These are phyloP conservation scores for Protophormia terraenovae DNA, from an alignment of 2,888 invertebrate genomes.

Conservation along the genomic window DNA sequence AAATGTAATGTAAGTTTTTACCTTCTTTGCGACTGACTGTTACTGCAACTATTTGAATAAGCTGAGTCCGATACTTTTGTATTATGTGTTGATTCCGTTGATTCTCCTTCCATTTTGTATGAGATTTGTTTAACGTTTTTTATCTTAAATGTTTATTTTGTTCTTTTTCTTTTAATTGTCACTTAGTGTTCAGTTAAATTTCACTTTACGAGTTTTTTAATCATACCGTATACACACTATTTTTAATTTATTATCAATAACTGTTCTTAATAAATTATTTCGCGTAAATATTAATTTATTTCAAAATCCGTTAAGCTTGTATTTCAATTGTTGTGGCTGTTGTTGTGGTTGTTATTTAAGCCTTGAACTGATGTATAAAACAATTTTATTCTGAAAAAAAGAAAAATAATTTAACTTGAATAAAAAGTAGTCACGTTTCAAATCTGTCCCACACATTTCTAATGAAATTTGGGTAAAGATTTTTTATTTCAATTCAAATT, in stretches of 20 bases:
- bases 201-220: neutral
- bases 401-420: neutral
- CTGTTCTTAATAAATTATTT: too few relatives aligned
- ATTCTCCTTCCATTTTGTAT: constrained; percentile 78
- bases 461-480: too few relatives aligned
- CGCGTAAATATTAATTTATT: too few relatives aligned
- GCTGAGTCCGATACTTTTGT: constrained; percentile 88
- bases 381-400: neutral
- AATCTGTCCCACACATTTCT: too few relatives aligned
- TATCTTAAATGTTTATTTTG: neutral
- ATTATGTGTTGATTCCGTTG: constrained; percentile 78
- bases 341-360: too few relatives aligned
- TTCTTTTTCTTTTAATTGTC: too few relatives aligned
- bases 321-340: neutral
- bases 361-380: neutral
- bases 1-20: constrained; percentile 79
- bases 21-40: constrained; percentile 92
- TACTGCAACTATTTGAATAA: constrained; percentile 91
- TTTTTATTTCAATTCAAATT: too few relatives aligned
- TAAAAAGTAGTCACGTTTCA: too few relatives aligned
- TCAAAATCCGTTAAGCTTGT: neutral
- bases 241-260: too few relatives aligned
- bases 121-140: neutral
- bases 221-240: neutral
- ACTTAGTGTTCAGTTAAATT: too few relatives aligned